Base-by-base conservation (phyloP, 2,888 invertebrate genomes). In the Drosophila antonietae region DNA sequence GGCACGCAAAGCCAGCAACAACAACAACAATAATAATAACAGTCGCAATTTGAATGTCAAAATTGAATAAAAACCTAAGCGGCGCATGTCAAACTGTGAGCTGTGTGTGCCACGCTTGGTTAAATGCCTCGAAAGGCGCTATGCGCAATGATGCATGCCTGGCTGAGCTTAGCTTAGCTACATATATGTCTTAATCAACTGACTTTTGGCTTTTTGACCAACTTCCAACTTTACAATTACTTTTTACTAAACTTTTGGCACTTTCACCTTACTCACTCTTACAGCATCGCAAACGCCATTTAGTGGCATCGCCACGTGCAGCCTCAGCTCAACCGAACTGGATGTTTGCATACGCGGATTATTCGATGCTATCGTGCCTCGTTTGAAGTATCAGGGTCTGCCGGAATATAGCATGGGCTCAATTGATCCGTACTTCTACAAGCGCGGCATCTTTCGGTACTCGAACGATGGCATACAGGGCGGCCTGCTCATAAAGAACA, bases 281-380 rank as follows among this genome's bases (percentile, higher is more conserved):
- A 63, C 79, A 62, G 68, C 73, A 74, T 15, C 70, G 14, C 20
- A 47, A 18, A 57, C 51, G 35, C 23, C 61, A 5, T 52, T 39
- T 18, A 67, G 35, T 31, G 63, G 62, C 52, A 51, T 83, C 39
- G 74, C 93, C 77, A 92, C 94, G 61, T 95, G 95, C 83, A 92
- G 93, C 64, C 93, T 94, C 58, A 94, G 94, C 81, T 94, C 94
- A n/a, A 92, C 94, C 14, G 93, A 94, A 53, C 93, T 94, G 33
- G 94, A 95, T 82, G 94, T 94, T 53, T 95, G 95, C 78, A 91
- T 95, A 52, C 92, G 93, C 58, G 94, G 94, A 1, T 94, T 94
- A 1, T 93, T 95, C 2, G 93, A 94, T 74, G 88, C 93, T 14
- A 93, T 94, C 8, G 81, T 95, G 8, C 91, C 91, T 0, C 78